Percentiles rank a stretch among this genome's conserved stretches.
These are phyloP conservation scores for Dynastes maya DNA, from an alignment of 2,888 invertebrate species.

Conservation along the genomic window DNA sequence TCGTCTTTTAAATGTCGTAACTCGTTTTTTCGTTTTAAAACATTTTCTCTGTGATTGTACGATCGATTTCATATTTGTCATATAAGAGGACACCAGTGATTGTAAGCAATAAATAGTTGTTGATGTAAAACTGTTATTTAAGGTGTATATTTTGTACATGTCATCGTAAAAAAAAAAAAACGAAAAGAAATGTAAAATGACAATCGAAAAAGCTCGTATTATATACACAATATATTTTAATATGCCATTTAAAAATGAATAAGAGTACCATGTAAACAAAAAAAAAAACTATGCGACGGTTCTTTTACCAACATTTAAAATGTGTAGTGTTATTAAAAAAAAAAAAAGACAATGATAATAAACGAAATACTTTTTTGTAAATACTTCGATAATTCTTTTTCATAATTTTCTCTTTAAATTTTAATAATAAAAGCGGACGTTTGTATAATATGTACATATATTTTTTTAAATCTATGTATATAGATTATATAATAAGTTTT, in stretches of 20 bases:
- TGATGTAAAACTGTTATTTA: conserved; percentile 27
- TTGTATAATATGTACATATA: conserved; percentile 52
- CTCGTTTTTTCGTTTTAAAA: not conserved
- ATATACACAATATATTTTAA: conserved; percentile 37
- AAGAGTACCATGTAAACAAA: not conserved
- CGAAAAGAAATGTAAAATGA: conserved; percentile 23
- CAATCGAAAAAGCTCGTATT: conserved; percentile 36
- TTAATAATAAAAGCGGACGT: conserved; percentile 7
- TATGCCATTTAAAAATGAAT: conserved; percentile 23
- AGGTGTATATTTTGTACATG: conserved; percentile 30
- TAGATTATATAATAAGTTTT: conserved; percentile 50
- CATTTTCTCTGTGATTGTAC: not conserved
- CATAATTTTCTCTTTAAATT: not conserved
- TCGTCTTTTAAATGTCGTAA: conserved; percentile 14
- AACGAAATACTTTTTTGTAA: conserved; percentile 11
- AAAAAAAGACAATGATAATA: conserved; percentile 1
- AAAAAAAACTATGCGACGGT: conserved; percentile 1
- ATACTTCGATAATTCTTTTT: not conserved
- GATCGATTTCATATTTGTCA: conserved; percentile 18
- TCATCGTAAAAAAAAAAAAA: conserved; percentile 6
- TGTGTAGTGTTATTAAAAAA: conserved; percentile 24
- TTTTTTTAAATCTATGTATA: conserved; percentile 54
- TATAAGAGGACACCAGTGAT: conserved; percentile 33
- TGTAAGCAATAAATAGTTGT: conserved; percentile 40
- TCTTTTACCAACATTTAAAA: conserved; percentile 49